These are phyloP conservation scores for Pedicia rivosa DNA, from an alignment of 2,888 invertebrate genomes.

Conservation along the genomic window DNA sequence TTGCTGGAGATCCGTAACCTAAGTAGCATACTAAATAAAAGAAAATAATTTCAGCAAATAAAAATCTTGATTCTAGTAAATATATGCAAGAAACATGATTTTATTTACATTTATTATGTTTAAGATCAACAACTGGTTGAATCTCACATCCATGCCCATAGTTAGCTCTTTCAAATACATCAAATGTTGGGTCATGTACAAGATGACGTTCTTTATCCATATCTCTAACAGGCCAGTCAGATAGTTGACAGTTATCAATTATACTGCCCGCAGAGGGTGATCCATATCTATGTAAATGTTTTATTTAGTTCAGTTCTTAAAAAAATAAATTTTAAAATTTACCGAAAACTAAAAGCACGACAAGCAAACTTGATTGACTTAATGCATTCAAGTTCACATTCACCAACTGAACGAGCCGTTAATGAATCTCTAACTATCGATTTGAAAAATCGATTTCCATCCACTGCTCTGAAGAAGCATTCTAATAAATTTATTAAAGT, in stretches of 20 bases:
- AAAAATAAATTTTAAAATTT: slow-evolving; percentile 10
- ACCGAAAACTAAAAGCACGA: slow-evolving; percentile 65
- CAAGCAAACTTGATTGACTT: slow-evolving; percentile 58
- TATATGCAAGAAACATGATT: background rate
- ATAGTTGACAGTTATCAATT: slow-evolving; percentile 59
- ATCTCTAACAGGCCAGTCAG: slow-evolving; percentile 53
- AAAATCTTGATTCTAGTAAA: no score
- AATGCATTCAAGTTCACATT: slow-evolving; percentile 67
- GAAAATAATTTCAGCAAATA: background rate
- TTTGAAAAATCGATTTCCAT: slow-evolving; percentile 50
- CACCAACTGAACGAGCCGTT: slow-evolving; percentile 51
- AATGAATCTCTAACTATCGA: slow-evolving; percentile 47
- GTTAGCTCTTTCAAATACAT: slow-evolving; percentile 65
- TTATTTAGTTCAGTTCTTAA: background rate
- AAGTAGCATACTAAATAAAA: slow-evolving; percentile 52
- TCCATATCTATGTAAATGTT: no score
- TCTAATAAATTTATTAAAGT: slow-evolving; percentile 44
- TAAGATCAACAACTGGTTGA: slow-evolving; percentile 34
- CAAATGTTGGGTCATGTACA: slow-evolving; percentile 46
- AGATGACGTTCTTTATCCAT: slow-evolving; percentile 41
- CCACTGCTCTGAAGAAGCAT: slow-evolving; percentile 69
- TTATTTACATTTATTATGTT: slow-evolving; percentile 29
- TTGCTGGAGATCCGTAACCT: slow-evolving; percentile 60
- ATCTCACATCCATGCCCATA: slow-evolving; percentile 71
- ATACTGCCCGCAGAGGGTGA: slow-evolving; percentile 45